Conservation (phyloP, 2,888 invertebrate genomes). For the Rotaria socialis region DNA sequence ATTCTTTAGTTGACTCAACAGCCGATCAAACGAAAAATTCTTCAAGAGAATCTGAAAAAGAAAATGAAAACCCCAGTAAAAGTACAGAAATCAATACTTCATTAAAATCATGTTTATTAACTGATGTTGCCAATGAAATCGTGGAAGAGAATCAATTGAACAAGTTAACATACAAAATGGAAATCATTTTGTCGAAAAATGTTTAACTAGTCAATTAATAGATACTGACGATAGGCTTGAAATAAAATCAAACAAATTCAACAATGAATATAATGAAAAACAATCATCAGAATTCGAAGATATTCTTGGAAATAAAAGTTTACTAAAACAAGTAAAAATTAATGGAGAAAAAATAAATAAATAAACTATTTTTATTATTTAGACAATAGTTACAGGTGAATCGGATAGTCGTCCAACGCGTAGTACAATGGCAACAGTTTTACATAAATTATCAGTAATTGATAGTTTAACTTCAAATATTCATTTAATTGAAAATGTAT, state of each 20-base stretch:
- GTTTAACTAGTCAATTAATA: background rate
- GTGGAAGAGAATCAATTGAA: background rate
- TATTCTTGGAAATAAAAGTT: conserved; percentile 28
- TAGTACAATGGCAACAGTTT: conserved; percentile 5
- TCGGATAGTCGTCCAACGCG: background rate
- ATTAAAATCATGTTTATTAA: background rate
- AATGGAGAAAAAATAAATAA: background rate
- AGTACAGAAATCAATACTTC: too few relatives aligned
- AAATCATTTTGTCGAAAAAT: background rate
- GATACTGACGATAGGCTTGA: background rate
- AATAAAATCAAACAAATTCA: background rate
- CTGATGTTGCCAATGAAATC: background rate
- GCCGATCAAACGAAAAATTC: background rate
- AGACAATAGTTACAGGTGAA: background rate
- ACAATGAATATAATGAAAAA: background rate
- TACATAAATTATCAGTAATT: background rate
- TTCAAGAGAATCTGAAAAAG: background rate
- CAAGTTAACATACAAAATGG: background rate
- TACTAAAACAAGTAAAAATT: conserved; percentile 7
- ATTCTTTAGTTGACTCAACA: background rate
- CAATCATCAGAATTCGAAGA: background rate
- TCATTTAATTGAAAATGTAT: background rate
- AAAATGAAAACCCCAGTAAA: background rate
- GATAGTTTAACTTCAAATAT: background rate
- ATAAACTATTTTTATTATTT: background rate